A percentile compares a stretch with the other conserved stretches of the same genome.
These are phyloP conservation scores for Todiramphus chloris DNA, from an alignment of 2,113 vertebrate genomes.

Conservation along the genomic window DNA sequence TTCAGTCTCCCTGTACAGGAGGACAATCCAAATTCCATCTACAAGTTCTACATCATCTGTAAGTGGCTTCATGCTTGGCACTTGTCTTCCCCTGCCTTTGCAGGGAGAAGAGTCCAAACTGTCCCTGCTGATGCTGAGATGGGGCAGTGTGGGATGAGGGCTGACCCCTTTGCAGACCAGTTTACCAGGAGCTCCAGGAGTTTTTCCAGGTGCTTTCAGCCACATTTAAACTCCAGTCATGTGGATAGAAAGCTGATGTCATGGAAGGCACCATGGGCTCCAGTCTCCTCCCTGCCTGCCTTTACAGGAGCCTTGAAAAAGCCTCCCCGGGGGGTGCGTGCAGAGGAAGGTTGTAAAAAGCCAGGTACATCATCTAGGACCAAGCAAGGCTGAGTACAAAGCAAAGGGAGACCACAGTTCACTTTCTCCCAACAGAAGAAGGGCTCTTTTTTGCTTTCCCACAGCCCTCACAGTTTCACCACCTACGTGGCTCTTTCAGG, in stretches of 20 bases:
- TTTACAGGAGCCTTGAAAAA: background rate
- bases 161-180: background rate
- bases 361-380: background rate
- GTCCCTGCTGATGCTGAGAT: background rate
- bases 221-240: background rate
- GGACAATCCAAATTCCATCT: background rate
- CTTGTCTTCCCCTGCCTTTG: background rate
- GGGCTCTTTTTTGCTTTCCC: background rate
- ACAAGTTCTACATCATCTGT: background rate
- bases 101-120: background rate
- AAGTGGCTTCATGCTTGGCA: background rate
- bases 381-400: background rate
- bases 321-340: background rate
- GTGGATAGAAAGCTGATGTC: background rate
- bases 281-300: background rate
- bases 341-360: background rate
- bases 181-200: background rate
- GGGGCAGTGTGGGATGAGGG: background rate
- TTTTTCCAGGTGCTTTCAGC: background rate
- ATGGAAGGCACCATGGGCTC: background rate
- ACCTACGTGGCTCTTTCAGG: fast-evolving
- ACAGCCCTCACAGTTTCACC: background rate
- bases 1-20: background rate
- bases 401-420: background rate
- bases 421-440: background rate